Conservation (phyloP, 2,797 vertebrate species). For the Corythornis leucogaster region DNA sequence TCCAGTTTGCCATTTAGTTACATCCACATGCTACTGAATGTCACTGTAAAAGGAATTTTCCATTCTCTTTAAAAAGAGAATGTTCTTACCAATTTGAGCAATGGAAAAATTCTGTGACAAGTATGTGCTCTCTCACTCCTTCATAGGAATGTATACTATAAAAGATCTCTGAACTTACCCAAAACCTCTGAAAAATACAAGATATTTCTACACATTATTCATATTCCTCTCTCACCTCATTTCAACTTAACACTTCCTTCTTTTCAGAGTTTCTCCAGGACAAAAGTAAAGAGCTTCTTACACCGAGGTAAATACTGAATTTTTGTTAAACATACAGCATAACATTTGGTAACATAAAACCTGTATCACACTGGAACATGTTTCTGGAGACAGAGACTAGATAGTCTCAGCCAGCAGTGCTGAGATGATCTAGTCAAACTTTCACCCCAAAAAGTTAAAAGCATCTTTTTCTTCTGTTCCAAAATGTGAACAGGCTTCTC, state of each 20-base stretch:
- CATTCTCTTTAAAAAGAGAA: not conserved
- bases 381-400: not conserved
- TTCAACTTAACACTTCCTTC: not conserved
- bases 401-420: not conserved
- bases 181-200: not conserved
- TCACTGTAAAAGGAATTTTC: not conserved
- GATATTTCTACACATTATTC: not conserved
- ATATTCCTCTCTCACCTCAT: not conserved
- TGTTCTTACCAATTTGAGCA: not conserved
- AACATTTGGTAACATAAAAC: not conserved
- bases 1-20: not conserved
- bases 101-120: not conserved
- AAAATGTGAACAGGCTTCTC: not conserved
- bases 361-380: not conserved
- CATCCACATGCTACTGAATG: not conserved
- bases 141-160: not conserved
- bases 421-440: not conserved
- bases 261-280: not conserved
- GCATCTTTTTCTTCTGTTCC: not conserved
- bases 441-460: not conserved
- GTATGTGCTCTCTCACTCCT: not conserved
- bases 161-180: not conserved
- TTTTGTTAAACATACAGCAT: too few species aligned
- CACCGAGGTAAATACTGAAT: not conserved
- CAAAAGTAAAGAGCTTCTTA: not conserved